phyloP scores from a whole-genome alignment of 2,113 vertebrate genomes.

The Eonycteris spelaea region DNA sequence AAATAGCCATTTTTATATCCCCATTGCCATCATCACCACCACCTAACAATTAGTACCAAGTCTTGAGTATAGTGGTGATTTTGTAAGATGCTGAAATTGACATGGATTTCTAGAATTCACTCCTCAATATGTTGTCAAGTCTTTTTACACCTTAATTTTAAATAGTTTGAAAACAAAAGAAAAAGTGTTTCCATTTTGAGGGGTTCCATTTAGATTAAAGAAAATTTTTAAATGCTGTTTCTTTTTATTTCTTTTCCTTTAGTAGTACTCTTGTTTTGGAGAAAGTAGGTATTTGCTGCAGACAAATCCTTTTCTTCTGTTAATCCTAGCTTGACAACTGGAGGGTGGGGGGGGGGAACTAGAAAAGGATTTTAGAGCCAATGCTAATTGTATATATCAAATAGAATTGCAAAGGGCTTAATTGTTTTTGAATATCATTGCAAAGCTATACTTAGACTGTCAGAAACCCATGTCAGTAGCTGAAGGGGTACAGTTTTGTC shows the following conservation, averaged over 20 bases:
- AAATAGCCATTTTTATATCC: background rate
- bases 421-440: background rate
- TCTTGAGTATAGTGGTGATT: background rate
- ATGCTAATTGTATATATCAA: background rate
- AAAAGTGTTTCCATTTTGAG: background rate
- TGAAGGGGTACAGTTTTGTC: background rate
- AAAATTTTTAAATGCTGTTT: background rate
- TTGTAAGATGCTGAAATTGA: background rate
- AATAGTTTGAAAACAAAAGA: slow-evolving; percentile 17
- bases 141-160: slow-evolving; percentile 25
- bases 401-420: background rate
- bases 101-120: background rate
- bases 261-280: background rate
- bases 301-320: background rate
- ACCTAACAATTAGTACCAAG: background rate
- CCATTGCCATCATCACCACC: background rate
- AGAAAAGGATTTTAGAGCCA: background rate
- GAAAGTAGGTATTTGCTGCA: background rate
- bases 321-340: background rate
- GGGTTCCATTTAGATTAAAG: background rate
- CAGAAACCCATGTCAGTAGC: background rate
- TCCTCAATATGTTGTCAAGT: background rate
- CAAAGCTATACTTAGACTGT: background rate
- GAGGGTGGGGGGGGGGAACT: background rate
- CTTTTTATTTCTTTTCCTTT: background rate